A percentile compares a stretch with the other conserved stretches of the same genome.
These are phyloP conservation scores for Hepsetus odoe DNA, from an alignment of 2,113 vertebrate species.

Conservation along the genomic window DNA sequence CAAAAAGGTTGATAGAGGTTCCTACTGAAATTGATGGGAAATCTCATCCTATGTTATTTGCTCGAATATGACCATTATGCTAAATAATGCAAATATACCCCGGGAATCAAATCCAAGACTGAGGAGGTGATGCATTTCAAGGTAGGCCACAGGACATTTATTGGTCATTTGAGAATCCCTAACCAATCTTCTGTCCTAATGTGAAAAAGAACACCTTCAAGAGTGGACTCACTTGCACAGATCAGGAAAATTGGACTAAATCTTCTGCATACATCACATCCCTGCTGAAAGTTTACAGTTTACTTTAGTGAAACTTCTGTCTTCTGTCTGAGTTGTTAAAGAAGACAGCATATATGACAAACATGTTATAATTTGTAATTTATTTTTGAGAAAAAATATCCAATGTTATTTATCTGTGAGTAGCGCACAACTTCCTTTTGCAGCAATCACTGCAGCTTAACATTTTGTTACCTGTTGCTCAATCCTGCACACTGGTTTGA, in stretches of 20 bases:
- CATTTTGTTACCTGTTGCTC: no score
- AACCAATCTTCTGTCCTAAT: slow-evolving; percentile 6
- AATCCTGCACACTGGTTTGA: no score
- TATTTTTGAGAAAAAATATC: no score
- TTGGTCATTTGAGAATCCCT: slow-evolving; percentile 4
- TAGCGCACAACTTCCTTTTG: no score
- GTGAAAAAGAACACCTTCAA: slow-evolving; percentile 12
- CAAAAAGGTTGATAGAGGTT: neutral
- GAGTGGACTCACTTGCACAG: neutral
- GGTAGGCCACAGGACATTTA: neutral
- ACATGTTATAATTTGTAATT: no score
- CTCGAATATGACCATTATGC: slow-evolving; percentile 13
- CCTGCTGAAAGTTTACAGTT: no score
- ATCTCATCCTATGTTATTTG: slow-evolving; percentile 4
- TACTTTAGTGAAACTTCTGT: no score
- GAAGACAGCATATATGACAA: no score
- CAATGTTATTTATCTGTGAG: no score
- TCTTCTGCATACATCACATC: neutral
- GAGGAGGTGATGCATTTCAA: slow-evolving; percentile 5
- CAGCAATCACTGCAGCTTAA: no score
- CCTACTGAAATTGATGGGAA: slow-evolving; percentile 11
- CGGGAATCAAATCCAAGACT: neutral
- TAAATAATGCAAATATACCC: slow-evolving; percentile 24
- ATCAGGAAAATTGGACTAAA: neutral
- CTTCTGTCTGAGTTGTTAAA: no score